phyloP scores from a whole-genome alignment of 2,113 vertebrate species.

The Todiramphus saurophagus region DNA sequence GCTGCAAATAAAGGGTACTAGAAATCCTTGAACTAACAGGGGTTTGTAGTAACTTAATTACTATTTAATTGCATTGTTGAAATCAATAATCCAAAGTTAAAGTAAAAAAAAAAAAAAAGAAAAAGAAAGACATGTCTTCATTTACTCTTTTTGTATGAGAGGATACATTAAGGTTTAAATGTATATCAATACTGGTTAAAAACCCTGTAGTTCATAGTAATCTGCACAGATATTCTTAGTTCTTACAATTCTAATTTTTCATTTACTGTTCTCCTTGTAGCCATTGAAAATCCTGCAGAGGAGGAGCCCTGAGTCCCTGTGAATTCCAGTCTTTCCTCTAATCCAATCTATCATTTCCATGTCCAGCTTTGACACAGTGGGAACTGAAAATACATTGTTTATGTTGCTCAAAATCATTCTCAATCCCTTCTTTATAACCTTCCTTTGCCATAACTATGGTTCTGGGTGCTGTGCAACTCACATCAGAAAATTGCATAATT shows the following conservation, averaged over 20 bases:
- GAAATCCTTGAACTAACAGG: not conserved
- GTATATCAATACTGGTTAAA: not conserved
- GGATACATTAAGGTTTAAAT: not conserved
- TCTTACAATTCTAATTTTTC: not conserved
- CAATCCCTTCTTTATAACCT: not conserved
- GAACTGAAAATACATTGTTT: not conserved
- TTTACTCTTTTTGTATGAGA: not conserved
- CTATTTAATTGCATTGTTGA: not conserved
- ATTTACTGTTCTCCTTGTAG: not conserved
- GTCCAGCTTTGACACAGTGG: not conserved
- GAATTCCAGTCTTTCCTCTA: not conserved
- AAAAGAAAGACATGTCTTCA: not conserved
- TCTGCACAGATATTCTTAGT: not conserved
- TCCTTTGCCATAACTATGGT: not conserved
- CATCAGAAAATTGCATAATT: not conserved
- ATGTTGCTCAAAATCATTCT: not conserved
- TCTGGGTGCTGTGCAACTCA: not conserved
- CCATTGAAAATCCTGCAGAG: not conserved
- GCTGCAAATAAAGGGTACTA: not conserved
- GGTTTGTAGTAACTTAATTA: not conserved
- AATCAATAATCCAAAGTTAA: not conserved
- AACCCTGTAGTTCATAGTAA: not conserved
- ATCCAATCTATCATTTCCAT: not conserved
- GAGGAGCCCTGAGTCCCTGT: not conserved
- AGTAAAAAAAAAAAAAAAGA: not conserved